phyloP scores from a whole-genome alignment of 2,797 vertebrate species.

The Gymnodraco acuticeps region DNA sequence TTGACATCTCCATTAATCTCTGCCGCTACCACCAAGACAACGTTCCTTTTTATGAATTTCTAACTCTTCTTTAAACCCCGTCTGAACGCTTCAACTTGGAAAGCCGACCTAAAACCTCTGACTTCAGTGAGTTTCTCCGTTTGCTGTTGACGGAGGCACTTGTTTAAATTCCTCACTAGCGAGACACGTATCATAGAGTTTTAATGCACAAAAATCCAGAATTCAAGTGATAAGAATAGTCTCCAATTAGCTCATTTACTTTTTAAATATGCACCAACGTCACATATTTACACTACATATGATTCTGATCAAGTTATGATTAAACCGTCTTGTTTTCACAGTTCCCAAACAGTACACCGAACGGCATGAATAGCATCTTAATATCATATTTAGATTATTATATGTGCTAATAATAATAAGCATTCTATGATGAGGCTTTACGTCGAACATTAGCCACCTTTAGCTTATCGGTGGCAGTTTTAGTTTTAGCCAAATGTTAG shows the following conservation, averaged over 20 bases:
- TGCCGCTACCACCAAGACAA: constrained; percentile 35
- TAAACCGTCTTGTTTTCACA: no score
- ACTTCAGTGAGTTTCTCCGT: constrained; percentile 43
- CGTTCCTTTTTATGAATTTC: constrained; percentile 61
- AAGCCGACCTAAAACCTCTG: constrained; percentile 58
- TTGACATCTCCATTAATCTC: constrained; percentile 57
- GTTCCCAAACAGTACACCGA: no score
- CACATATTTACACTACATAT: not conserved
- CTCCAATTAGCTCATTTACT: not conserved
- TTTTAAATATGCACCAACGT: not conserved
- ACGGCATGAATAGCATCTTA: no score
- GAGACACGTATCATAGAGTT: constrained; percentile 35
- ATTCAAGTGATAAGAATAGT: constrained; percentile 21
- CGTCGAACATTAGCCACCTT: no score
- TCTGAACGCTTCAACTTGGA: constrained; percentile 59
- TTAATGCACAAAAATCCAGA: constrained; percentile 28
- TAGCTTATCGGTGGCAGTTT: no score
- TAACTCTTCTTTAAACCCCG: constrained; percentile 46
- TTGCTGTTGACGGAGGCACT: constrained; percentile 47
- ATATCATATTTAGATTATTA: no score
- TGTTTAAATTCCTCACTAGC: constrained; percentile 52
- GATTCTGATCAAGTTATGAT: no score
- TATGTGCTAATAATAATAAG: no score
- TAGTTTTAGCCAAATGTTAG: no score
- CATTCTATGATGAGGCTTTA: no score